Percentiles rank a stretch among this genome's conserved stretches.
Evolutionary conservation across 2,888 invertebrate species (phyloP).

Genomic region (Eupeodes luniger): DNA sequence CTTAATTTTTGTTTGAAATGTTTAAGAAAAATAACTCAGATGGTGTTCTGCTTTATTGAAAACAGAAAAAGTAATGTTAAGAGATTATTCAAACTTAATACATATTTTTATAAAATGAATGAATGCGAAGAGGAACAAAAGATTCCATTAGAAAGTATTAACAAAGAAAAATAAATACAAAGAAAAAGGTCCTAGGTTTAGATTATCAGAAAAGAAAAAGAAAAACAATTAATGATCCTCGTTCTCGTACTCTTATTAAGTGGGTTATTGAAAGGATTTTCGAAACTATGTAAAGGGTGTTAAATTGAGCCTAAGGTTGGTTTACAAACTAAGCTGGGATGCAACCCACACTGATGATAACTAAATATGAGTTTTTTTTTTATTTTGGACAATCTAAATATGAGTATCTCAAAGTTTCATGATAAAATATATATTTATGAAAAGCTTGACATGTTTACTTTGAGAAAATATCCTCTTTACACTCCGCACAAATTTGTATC

Average conservation of each 20-base stretch:
- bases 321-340: too few relatives aligned
- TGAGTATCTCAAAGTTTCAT: too few relatives aligned
- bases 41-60: not conserved
- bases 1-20: conserved; percentile 31
- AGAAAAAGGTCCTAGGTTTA: not conserved
- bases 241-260: not conserved
- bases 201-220: not conserved
- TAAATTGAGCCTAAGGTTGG: too few relatives aligned
- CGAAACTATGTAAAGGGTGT: not conserved
- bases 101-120: conserved; percentile 13
- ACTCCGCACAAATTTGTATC: too few relatives aligned
- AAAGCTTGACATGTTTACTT: too few relatives aligned
- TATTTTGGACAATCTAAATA: too few relatives aligned
- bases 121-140: not conserved
- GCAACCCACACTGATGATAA: too few relatives aligned
- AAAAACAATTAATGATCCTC: not conserved
- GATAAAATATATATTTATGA: too few relatives aligned
- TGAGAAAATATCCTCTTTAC: too few relatives aligned
- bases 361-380: too few relatives aligned
- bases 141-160: conserved; percentile 17
- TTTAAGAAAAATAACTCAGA: conserved; percentile 20
- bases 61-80: not conserved
- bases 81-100: conserved; percentile 13
- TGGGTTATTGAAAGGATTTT: not conserved
- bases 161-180: not conserved